Base-by-base conservation (phyloP, 2,113 vertebrate species). In the Psophia crepitans region DNA sequence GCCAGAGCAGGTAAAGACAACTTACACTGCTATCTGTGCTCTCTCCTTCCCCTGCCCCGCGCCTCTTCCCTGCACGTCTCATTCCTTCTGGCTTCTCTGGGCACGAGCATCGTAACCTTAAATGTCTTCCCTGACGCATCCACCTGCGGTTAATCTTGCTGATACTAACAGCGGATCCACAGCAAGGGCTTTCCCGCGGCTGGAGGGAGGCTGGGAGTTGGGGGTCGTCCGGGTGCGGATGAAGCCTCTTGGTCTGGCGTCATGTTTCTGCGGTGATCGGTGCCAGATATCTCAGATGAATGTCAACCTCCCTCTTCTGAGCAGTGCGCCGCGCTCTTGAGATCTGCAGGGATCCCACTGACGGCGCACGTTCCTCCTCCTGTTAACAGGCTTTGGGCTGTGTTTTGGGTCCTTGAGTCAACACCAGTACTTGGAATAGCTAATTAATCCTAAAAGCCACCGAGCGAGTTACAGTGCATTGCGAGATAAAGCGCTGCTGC, bases 1-100 rank as follows among this genome's bases (percentile, higher is more conserved):
- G 64, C 97, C 56, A 96, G 98, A 98, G 97, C 98, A 98, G 98
- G 98, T 98, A 98, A 98, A 98, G 95, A 93, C 81, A 69, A 74
- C 94, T 94, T 78, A 22, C 16, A 4, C 86, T 48, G 60, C 91
- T 78, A 20, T 61, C 90, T 4, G 6, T 71, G 81, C 89, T 77
- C 68, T 27, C 41, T 71, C 87, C 73, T 66, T 64, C 77, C 88
- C 89, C 84, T 48, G 85, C 75, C 5, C 64, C 18, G 2, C 64
- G 17, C 66, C 12, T 76, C 80, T 84, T 73, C 56, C 90, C 89
- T n/a, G 61, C 91, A 57, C 12, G 0, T 44, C 49, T 41, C 48
- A 0, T 2, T 84, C 87, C 91, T 41, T 41, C 70, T 21, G 48
- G 28, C 73, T 79, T 68, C 84, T 49, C 61, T 11, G n/a, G 66